These are phyloP conservation scores for Lytechinus variegatus DNA, from an alignment of 35 echinoderm and acorn worm genomes.

Conservation along the genomic window DNA sequence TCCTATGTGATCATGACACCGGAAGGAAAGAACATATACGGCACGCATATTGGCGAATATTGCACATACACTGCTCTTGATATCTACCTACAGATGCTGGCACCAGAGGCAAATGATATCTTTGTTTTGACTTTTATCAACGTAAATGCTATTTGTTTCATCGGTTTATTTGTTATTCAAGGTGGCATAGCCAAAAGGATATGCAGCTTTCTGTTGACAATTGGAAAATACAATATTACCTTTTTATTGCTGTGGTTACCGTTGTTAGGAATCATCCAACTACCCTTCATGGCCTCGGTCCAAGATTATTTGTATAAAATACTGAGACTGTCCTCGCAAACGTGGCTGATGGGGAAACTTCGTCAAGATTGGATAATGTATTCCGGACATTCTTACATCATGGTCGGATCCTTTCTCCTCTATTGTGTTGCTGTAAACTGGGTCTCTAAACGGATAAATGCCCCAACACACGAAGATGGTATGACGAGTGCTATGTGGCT, in stretches of 20 bases:
- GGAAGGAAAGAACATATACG: slow-evolving; percentile 66
- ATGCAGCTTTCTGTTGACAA: slow-evolving; percentile 73
- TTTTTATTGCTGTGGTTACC: slow-evolving; percentile 84
- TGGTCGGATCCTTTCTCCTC: slow-evolving; percentile 55
- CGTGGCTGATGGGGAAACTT: slow-evolving; percentile 55
- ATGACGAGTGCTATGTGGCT: slow-evolving; percentile 77
- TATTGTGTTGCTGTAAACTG: slow-evolving; percentile 60
- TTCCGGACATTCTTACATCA: slow-evolving; percentile 33
- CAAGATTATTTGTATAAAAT: slow-evolving; percentile 64
- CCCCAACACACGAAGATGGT: slow-evolving; percentile 57
- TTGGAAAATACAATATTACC: slow-evolving; percentile 77
- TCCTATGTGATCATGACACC: slow-evolving; percentile 72
- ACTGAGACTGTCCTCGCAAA: slow-evolving; percentile 54
- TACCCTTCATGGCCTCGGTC: slow-evolving; percentile 57
- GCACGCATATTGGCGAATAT: slow-evolving; percentile 75
- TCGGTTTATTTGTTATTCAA: slow-evolving; percentile 78
- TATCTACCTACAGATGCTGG: slow-evolving; percentile 68
- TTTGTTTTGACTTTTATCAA: slow-evolving; percentile 73
- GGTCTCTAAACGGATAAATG: slow-evolving; percentile 55
- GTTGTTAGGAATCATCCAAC: slow-evolving; percentile 74
- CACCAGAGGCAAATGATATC: slow-evolving; percentile 90
- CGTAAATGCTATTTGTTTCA: slow-evolving; percentile 82
- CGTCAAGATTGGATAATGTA: slow-evolving; percentile 81
- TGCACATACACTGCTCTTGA: slow-evolving; percentile 64
- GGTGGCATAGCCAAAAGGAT: slow-evolving; percentile 83